A percentile compares a stretch with the other conserved stretches of the same genome.
These are phyloP conservation scores for Punctoribates punctum DNA, from an alignment of 2,888 invertebrate genomes.

Conservation along the genomic window DNA sequence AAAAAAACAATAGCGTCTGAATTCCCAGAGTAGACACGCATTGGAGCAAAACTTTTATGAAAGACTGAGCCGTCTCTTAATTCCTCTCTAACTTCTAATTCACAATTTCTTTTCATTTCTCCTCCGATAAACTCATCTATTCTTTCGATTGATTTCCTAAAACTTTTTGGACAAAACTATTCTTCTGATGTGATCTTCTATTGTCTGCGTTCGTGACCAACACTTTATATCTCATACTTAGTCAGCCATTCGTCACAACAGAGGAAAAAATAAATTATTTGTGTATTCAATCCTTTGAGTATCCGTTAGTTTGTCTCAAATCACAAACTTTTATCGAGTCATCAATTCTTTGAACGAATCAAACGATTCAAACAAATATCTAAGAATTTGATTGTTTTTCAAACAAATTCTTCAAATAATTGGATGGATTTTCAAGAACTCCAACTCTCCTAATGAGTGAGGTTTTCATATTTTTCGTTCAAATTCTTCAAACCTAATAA, in stretches of 20 bases:
- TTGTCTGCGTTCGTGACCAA: constrained; percentile 9
- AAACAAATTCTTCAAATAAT: no score
- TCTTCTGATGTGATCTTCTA: neutral
- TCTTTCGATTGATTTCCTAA: constrained; percentile 17
- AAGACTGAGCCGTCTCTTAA: neutral
- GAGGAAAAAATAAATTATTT: neutral
- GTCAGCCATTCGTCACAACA: neutral
- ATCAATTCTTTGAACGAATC: no score
- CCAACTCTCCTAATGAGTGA: no score
- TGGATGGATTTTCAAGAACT: no score
- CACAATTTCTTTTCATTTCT: constrained; percentile 12
- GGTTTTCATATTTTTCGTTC: no score
- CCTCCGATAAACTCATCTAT: constrained; percentile 15
- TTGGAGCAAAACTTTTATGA: constrained; percentile 4
- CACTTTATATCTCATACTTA: constrained; percentile 16
- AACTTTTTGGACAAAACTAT: neutral
- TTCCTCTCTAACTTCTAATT: neutral
- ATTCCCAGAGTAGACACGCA: neutral
- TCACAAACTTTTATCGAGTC: no score
- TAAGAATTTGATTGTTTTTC: no score
- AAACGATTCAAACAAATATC: no score
- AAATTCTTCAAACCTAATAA: no score
- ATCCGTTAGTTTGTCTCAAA: constrained; percentile 10
- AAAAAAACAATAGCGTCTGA: constrained; percentile 17
- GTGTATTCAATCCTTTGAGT: constrained; percentile 7